A percentile compares a stretch with the other conserved stretches of the same genome.
Conservation (phyloP, 2,113 vertebrate species). For the Columba janthina region DNA sequence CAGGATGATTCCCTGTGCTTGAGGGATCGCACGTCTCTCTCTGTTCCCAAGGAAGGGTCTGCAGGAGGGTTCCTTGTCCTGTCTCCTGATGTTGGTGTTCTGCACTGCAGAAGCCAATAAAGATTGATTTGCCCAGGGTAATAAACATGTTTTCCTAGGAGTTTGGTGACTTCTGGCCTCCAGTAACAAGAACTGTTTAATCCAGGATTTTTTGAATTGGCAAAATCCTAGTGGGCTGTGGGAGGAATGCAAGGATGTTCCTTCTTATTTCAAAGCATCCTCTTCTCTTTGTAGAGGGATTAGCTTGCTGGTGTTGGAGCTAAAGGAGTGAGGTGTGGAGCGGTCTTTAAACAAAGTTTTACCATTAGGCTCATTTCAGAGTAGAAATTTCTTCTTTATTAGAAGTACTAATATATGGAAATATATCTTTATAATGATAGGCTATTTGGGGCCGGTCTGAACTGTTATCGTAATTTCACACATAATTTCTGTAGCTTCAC, state of each 20-base stretch:
- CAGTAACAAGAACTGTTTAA: neutral
- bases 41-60: neutral
- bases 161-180: neutral
- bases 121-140: neutral
- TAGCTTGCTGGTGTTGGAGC: neutral
- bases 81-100: neutral
- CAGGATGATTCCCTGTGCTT: neutral
- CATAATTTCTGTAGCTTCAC: neutral
- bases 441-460: neutral
- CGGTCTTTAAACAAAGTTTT: neutral
- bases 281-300: neutral
- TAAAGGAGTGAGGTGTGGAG: neutral
- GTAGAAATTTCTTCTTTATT: neutral
- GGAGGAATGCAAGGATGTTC: neutral
- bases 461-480: neutral
- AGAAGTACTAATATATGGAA: neutral
- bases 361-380: neutral
- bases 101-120: neutral
- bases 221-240: neutral
- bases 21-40: neutral
- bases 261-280: rapidly evolving
- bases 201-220: neutral
- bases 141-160: neutral
- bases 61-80: neutral
- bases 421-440: neutral